Percentiles rank a stretch among this genome's conserved stretches.
phyloP scores from a whole-genome alignment of 2,113 vertebrate genomes.

The Scartelaos histophorus region DNA sequence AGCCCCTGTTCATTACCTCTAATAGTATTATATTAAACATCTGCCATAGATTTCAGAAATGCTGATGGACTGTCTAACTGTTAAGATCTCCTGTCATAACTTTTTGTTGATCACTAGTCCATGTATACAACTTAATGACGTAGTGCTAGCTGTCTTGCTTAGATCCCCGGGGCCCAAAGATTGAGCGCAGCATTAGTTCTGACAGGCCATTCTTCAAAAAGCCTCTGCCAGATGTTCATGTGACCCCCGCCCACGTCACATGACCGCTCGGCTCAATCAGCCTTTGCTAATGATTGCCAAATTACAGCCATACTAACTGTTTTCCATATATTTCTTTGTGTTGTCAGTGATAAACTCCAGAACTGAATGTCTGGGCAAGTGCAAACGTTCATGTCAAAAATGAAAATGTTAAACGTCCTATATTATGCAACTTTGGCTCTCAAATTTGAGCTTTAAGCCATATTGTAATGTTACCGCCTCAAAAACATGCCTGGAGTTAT shows the following conservation, averaged over 20 bases:
- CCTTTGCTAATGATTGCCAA: neutral
- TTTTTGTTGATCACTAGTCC: neutral
- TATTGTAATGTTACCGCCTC: too few relatives aligned
- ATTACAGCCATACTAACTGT: neutral
- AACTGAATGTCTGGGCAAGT: neutral
- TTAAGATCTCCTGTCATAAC: neutral
- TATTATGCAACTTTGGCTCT: too few relatives aligned
- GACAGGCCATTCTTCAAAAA: conserved; percentile 6
- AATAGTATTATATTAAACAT: neutral
- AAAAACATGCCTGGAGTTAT: too few relatives aligned
- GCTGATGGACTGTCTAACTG: neutral
- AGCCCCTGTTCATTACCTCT: too few relatives aligned
- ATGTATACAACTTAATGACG: neutral
- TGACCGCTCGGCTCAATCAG: neutral
- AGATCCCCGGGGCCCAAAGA: neutral
- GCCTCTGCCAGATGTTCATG: conserved; percentile 1
- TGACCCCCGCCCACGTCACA: conserved; percentile 7
- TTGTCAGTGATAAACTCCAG: neutral
- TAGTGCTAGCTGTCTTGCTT: neutral
- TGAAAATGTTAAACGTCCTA: neutral
- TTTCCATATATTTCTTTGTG: neutral
- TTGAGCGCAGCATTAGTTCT: conserved; percentile 7
- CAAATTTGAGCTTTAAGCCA: too few relatives aligned
- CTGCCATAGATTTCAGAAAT: neutral
- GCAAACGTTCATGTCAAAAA: neutral